Conservation (phyloP, 2,113 vertebrate genomes). For the Mandrillus leucophaeus region DNA sequence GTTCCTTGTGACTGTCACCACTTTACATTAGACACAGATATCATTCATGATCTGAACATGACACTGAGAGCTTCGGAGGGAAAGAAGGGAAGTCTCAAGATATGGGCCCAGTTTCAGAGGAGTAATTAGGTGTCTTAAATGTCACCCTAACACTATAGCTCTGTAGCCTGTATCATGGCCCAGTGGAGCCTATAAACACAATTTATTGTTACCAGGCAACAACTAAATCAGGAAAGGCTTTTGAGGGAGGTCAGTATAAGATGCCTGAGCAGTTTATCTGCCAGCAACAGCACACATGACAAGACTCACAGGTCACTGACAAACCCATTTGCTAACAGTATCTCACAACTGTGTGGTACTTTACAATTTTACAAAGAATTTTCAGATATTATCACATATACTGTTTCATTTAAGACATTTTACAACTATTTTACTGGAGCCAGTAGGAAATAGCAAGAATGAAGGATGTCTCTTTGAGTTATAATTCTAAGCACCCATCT, state of each 20-base stretch:
- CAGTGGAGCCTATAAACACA: background rate
- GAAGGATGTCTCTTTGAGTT: background rate
- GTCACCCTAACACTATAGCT: background rate
- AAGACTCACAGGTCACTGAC: background rate
- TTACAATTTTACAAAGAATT: background rate
- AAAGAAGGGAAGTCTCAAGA: background rate
- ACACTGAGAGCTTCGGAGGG: background rate
- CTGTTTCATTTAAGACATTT: background rate
- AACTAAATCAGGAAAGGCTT: background rate
- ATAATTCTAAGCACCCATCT: background rate
- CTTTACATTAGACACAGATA: background rate
- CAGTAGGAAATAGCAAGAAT: background rate
- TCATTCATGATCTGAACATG: background rate
- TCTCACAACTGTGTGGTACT: background rate
- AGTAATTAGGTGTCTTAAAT: background rate
- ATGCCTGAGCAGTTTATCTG: background rate
- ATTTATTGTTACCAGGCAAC: background rate
- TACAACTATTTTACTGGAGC: background rate
- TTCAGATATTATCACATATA: background rate
- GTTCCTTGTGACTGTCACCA: background rate
- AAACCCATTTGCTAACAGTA: background rate
- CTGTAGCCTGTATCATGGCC: background rate
- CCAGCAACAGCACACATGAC: background rate
- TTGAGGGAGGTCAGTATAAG: background rate
- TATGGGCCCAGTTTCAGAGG: background rate